Percentiles rank a stretch among this genome's conserved stretches.
These are phyloP conservation scores for Drosophila novamexicana DNA, from an alignment of 1,140 invertebrate genomes.

Conservation along the genomic window DNA sequence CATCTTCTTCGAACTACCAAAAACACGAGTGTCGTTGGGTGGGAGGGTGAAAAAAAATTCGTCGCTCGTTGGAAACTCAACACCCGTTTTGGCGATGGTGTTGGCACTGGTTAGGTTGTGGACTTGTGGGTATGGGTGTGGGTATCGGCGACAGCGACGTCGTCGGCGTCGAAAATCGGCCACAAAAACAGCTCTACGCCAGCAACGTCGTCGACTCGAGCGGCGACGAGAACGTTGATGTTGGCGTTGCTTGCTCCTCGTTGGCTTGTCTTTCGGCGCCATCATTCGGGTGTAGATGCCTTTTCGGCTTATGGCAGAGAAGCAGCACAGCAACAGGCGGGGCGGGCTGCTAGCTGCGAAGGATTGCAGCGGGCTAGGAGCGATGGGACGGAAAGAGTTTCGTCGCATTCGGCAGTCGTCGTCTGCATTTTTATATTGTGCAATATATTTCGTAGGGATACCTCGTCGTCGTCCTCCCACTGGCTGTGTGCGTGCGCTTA, in stretches of 20 bases:
- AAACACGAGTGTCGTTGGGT: conserved; percentile 50
- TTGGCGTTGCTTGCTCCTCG: conserved; percentile 63
- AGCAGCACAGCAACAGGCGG: conserved; percentile 23
- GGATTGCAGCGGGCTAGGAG: not conserved
- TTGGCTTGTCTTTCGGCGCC: conserved; percentile 72
- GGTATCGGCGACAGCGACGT: conserved; percentile 11
- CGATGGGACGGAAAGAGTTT: not conserved
- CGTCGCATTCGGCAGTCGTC: conserved; percentile 72
- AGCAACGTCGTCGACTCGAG: conserved; percentile 8
- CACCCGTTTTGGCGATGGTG: conserved; percentile 38
- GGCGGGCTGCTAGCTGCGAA: not conserved
- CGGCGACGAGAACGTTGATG: conserved; percentile 11
- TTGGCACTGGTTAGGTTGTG: too few species aligned
- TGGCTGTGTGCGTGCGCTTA: conserved; percentile 68
- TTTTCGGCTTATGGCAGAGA: conserved; percentile 63
- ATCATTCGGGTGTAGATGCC: conserved; percentile 63
- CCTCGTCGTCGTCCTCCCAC: conserved; percentile 15
- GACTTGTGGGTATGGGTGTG: not conserved
- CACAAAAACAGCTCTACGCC: conserved; percentile 66
- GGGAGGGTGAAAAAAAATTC: conserved; percentile 60
- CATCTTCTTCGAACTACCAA: conserved; percentile 70
- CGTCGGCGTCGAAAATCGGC: conserved; percentile 74
- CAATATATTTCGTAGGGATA: conserved; percentile 80
- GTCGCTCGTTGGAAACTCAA: conserved; percentile 53
- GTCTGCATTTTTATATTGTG: conserved; percentile 83